Conservation (phyloP, 2,113 vertebrate genomes). For the Entelurus aequoreus region DNA sequence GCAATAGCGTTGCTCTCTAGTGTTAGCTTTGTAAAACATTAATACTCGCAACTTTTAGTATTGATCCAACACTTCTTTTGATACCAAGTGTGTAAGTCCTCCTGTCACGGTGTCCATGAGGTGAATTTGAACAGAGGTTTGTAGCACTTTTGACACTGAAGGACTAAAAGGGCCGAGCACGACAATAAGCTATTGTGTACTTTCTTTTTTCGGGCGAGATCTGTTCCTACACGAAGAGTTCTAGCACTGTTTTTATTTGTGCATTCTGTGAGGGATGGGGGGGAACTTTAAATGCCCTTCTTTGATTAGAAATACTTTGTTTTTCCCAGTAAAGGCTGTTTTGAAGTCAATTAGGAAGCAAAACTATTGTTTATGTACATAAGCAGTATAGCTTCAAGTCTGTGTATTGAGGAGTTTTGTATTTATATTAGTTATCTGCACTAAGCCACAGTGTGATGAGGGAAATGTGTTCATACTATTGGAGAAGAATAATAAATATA, state of each 20-base stretch:
- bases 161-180: slow-evolving; percentile 12
- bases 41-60: slow-evolving; percentile 34
- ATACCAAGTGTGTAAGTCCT: slow-evolving; percentile 15
- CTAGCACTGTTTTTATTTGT: slow-evolving; percentile 19
- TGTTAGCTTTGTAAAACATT: slow-evolving; percentile 43
- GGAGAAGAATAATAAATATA: slow-evolving; percentile 19
- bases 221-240: slow-evolving; percentile 9
- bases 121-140: slow-evolving; percentile 21
- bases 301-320: slow-evolving; percentile 1
- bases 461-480: slow-evolving; percentile 31
- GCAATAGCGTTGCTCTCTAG: slow-evolving; percentile 45
- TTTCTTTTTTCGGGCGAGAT: slow-evolving; percentile 22
- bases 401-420: slow-evolving; percentile 53
- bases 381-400: slow-evolving; percentile 33
- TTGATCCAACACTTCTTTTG: slow-evolving; percentile 20
- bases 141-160: slow-evolving; percentile 10
- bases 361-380: slow-evolving; percentile 45
- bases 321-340: slow-evolving; percentile 10
- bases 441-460: slow-evolving; percentile 28
- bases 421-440: slow-evolving; percentile 45
- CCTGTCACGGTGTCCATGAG: slow-evolving; percentile 30
- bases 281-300: slow-evolving; percentile 20
- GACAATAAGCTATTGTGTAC: slow-evolving; percentile 10
- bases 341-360: slow-evolving; percentile 42
- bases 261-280: slow-evolving; percentile 18